Evolutionary conservation across 2,888 invertebrate genomes (phyloP).

Genomic region (Hyposoter didymator): DNA sequence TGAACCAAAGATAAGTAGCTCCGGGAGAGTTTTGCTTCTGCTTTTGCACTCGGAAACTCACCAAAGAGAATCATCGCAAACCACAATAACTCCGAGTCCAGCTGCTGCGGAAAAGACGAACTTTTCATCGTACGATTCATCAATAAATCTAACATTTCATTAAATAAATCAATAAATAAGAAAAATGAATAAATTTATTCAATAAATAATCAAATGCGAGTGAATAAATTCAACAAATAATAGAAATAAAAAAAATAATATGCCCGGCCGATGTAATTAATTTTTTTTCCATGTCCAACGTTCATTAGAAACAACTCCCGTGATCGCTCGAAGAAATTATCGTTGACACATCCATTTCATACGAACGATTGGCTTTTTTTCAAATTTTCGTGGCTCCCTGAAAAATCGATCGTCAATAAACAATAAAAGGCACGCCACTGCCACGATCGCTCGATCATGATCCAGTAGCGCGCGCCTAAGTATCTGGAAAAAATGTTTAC

Average conservation of each 20-base stretch:
- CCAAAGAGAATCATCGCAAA: conserved; percentile 32
- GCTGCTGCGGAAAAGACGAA: conserved; percentile 32
- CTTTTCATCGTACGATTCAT: neutral
- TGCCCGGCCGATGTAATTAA: too few relatives aligned
- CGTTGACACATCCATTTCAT: neutral
- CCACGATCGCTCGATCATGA: conserved; percentile 58
- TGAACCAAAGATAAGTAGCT: conserved; percentile 49
- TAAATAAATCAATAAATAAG: too few relatives aligned
- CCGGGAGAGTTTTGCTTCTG: conserved; percentile 34
- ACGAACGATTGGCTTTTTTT: neutral
- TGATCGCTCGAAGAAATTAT: neutral
- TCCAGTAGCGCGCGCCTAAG: conserved; percentile 57
- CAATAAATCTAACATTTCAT: neutral
- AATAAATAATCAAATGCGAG: too few relatives aligned
- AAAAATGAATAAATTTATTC: too few relatives aligned
- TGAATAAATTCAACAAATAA: too few relatives aligned
- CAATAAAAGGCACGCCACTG: conserved; percentile 49
- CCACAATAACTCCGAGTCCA: conserved; percentile 17
- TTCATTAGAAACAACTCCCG: neutral
- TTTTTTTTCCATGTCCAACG: neutral
- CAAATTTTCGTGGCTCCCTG: conserved; percentile 14
- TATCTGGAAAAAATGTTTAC: neutral
- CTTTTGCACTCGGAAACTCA: conserved; percentile 24
- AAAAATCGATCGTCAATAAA: conserved; percentile 61
- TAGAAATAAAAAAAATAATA: too few relatives aligned